Conservation (phyloP, 1,140 invertebrate species). For the Microplitis mediator region DNA sequence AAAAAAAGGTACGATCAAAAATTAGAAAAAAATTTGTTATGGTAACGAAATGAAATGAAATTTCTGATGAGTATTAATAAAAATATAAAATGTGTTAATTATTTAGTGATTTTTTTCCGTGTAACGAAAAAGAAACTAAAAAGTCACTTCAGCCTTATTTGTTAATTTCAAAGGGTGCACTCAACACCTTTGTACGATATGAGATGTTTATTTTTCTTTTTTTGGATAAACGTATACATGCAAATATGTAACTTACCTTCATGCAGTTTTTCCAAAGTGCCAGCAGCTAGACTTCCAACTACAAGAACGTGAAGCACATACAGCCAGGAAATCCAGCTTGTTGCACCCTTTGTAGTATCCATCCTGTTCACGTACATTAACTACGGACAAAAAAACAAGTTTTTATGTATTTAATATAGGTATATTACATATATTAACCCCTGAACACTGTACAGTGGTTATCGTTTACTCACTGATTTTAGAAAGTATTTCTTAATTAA, state of each 20-base stretch:
- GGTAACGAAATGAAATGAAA: too few relatives aligned
- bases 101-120: constrained; percentile 6
- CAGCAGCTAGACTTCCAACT: constrained; percentile 44
- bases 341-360: constrained; percentile 49
- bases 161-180: neutral
- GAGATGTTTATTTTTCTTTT: constrained; percentile 23
- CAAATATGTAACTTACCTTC: constrained; percentile 49
- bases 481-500: too few relatives aligned
- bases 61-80: neutral
- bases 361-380: constrained; percentile 49
- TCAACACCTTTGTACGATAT: constrained; percentile 27
- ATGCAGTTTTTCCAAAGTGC: constrained; percentile 58
- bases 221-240: neutral
- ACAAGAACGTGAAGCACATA: constrained; percentile 44
- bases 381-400: constrained; percentile 44
- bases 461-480: too few relatives aligned
- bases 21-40: too few relatives aligned
- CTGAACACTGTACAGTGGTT: too few relatives aligned
- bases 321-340: constrained; percentile 47
- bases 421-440: too few relatives aligned
- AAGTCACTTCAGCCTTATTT: neutral
- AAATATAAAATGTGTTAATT: neutral
- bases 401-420: neutral
- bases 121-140: neutral
- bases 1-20: too few relatives aligned